Base-by-base conservation (phyloP, 1,140 invertebrate genomes). In the Papilio machaon region DNA sequence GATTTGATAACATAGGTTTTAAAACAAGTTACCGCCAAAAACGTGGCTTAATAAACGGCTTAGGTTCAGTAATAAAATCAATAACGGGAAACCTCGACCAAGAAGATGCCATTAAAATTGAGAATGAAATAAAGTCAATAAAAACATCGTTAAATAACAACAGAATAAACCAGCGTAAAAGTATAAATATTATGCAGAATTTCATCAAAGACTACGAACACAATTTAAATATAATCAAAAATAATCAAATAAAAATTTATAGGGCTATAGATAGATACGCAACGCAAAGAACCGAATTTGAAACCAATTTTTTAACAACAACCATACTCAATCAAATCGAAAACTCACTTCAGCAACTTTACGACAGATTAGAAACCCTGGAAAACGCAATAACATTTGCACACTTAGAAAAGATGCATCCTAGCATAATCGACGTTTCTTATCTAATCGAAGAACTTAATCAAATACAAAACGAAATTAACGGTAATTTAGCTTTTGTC, bases 401-500 rank as follows among this genome's bases (percentile, higher is more conserved):
- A 1, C 15, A 54, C 15, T 13, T 54, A 5, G 52, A 15, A 54
- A 15, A 54, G n/a, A 54, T 54, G 15, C 52, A 54, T 5, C 52
- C 52, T 15, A 54, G 5, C 13, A 54, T 54, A 13, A 30, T 30
- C 23, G 23, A 30, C 15, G 11, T 49, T 11, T 30, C 23, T 30
- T 30, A 30, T 30, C 23, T 2, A 30, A 30, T 30, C 23, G 23
- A 30, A 30, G 23, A 49, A 49, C 47, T 64, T 79, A 46, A 54
- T 52, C 52, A 38, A n/a, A 76, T 85, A 13, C 80, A 83, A 80
- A 85, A 78, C 6, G 81, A 82, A 49, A 85, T 84, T n/a, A 70
- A 80, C n/a, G 46, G 46, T 13, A 70, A 81, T 13, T 43, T 83
- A 46, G 54, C 79, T 4, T 84, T 81, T 23, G 10, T 67, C 13